Percentiles rank a stretch among this genome's conserved stretches.
These are phyloP conservation scores for Porites australiensis DNA, from an alignment of 64 coral and sea anemone genomes.

Conservation along the genomic window DNA sequence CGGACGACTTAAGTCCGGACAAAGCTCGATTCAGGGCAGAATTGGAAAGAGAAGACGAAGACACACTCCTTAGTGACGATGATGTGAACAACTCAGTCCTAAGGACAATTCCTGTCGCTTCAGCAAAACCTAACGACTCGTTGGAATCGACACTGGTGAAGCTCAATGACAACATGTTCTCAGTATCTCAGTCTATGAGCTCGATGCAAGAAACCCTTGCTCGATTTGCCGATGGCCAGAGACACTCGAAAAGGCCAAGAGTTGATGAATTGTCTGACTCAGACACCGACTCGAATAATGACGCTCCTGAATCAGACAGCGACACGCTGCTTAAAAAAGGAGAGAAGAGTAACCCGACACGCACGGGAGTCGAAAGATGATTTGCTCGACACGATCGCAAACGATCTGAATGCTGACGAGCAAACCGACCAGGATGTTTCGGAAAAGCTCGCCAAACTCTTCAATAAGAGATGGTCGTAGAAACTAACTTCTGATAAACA, in stretches of 20 bases:
- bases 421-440: constrained; percentile 60
- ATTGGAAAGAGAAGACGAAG: not conserved
- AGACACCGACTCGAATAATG: constrained; percentile 44
- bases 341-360: constrained; percentile 2
- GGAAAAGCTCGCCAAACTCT: constrained; percentile 45
- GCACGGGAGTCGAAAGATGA: constrained; percentile 10
- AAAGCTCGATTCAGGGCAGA: not conserved
- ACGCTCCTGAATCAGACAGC: constrained; percentile 12
- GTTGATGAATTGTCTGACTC: not conserved
- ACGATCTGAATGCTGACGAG: constrained; percentile 65
- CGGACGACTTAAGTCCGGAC: not conserved
- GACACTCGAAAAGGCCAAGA: not conserved
- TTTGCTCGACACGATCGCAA: constrained; percentile 38
- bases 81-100: not conserved
- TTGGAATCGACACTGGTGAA: constrained; percentile 33
- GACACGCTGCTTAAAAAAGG: constrained; percentile 27
- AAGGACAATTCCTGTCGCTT: not conserved
- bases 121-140: constrained; percentile 34
- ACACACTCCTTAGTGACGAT: not conserved
- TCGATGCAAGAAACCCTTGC: constrained; percentile 2
- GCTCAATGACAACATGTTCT: constrained; percentile 8
- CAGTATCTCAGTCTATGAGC: constrained; percentile 4
- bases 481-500: constrained; percentile 49
- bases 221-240: not conserved
- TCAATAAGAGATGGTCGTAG: constrained; percentile 64